These are phyloP conservation scores for Andricus grossulariae DNA, from an alignment of 1,140 invertebrate genomes.

Conservation along the genomic window DNA sequence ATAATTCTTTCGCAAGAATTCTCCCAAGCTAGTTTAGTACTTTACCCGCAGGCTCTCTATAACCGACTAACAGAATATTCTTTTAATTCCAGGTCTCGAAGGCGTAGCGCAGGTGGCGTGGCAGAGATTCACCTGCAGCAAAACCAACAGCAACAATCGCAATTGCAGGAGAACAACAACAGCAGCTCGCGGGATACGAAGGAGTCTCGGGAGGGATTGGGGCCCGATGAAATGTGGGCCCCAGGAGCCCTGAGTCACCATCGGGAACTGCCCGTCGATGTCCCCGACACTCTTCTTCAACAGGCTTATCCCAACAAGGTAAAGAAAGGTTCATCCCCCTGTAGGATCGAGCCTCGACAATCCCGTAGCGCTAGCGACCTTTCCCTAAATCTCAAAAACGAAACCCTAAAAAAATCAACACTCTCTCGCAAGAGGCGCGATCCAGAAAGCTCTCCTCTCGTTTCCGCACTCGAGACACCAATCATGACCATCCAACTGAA, in stretches of 20 bases:
- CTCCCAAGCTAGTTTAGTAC: neutral
- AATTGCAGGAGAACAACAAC: constrained; percentile 70
- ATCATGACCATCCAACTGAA: constrained; percentile 73
- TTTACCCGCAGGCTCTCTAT: no score
- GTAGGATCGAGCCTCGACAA: constrained; percentile 58
- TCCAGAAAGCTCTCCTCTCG: constrained; percentile 50
- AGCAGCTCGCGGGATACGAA: constrained; percentile 65
- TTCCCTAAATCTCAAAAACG: constrained; percentile 66
- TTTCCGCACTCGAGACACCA: constrained; percentile 63
- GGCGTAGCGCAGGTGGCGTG: constrained; percentile 68
- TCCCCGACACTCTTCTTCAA: constrained; percentile 95
- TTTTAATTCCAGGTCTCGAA: constrained; percentile 67
- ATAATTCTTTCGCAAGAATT: neutral
- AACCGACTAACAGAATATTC: neutral
- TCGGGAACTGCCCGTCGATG: constrained; percentile 98
- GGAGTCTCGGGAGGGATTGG: constrained; percentile 66
- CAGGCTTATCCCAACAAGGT: constrained; percentile 94
- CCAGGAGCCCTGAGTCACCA: constrained; percentile 82
- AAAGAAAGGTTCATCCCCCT: constrained; percentile 70
- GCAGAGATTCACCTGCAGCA: constrained; percentile 71
- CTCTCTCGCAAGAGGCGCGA: constrained; percentile 51
- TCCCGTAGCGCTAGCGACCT: constrained; percentile 71
- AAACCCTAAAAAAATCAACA: constrained; percentile 45
- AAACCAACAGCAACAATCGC: constrained; percentile 59
- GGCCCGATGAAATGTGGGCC: constrained; percentile 75